Evolutionary conservation across 2,797 vertebrate genomes (phyloP).

Genomic region (Alosa sapidissima): DNA sequence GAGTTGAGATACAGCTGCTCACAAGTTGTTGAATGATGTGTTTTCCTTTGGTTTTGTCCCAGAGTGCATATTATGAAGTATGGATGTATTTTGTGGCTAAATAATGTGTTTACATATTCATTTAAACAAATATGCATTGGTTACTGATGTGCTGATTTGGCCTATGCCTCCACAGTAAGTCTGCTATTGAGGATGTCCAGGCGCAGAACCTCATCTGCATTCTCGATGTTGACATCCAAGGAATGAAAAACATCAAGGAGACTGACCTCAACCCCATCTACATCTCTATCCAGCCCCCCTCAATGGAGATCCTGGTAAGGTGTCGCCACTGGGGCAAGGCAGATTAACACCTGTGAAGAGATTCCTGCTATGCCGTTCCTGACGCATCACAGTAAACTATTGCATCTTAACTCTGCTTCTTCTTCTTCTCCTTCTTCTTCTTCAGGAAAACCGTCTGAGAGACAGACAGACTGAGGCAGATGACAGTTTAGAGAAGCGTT

Average conservation of each 20-base stretch:
- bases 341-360: neutral
- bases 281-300: conserved; percentile 91
- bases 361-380: too few species aligned
- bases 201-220: conserved; percentile 94
- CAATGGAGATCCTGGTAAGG: conserved; percentile 87
- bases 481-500: conserved; percentile 86
- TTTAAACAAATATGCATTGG: neutral
- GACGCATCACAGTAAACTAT: neutral
- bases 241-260: conserved; percentile 91
- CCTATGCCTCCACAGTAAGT: conserved; percentile 77
- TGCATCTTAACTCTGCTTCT: too few species aligned
- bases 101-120: too few species aligned
- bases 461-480: conserved; percentile 90
- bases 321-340: neutral
- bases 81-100: neutral
- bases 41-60: neutral
- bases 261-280: conserved; percentile 92
- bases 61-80: too few species aligned
- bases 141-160: neutral
- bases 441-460: conserved; percentile 87
- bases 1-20: neutral
- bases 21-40: neutral
- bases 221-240: conserved; percentile 95
- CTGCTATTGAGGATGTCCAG: conserved; percentile 86
- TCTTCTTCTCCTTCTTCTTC: neutral